Evolutionary conservation across 1,140 invertebrate species (phyloP).

Genomic region (Bombus polaris): DNA sequence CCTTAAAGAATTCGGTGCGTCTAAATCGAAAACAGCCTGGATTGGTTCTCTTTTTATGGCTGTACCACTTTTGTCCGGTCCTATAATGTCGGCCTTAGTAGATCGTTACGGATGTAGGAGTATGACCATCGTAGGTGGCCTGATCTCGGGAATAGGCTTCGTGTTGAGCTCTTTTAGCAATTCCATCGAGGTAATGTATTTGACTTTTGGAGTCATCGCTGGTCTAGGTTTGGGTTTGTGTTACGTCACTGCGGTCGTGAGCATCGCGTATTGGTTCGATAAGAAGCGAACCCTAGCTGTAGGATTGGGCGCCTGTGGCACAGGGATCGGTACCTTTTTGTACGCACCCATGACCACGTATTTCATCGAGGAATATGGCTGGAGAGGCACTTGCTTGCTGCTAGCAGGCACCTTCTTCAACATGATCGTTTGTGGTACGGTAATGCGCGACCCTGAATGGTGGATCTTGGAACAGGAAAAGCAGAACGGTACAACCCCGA

Average conservation of each 20-base stretch:
- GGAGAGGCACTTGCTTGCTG: conserved; percentile 93
- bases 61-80: conserved; percentile 93
- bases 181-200: conserved; percentile 89
- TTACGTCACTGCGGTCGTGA: conserved; percentile 95
- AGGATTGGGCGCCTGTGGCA: conserved; percentile 95
- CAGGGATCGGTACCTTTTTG: conserved; percentile 92
- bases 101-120: conserved; percentile 94
- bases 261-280: conserved; percentile 98
- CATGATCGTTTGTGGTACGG: conserved; percentile 93
- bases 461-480: conserved; percentile 86
- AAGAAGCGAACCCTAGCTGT: conserved; percentile 95
- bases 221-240: conserved; percentile 93
- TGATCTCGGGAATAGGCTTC: conserved; percentile 91
- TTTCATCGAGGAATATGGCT: conserved; percentile 90
- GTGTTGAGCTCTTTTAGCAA: conserved; percentile 89
- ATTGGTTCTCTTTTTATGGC: conserved; percentile 94
- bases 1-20: conserved; percentile 91
- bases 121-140: conserved; percentile 91
- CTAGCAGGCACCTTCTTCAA: conserved; percentile 93
- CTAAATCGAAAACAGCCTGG: conserved; percentile 93
- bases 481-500: conserved; percentile 65
- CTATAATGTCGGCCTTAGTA: conserved; percentile 92
- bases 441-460: conserved; percentile 94
- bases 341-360: conserved; percentile 92
- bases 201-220: conserved; percentile 94